Percentiles rank a stretch among this genome's conserved stretches.
Conservation (phyloP, 2,888 invertebrate genomes). For the Automeris io region DNA sequence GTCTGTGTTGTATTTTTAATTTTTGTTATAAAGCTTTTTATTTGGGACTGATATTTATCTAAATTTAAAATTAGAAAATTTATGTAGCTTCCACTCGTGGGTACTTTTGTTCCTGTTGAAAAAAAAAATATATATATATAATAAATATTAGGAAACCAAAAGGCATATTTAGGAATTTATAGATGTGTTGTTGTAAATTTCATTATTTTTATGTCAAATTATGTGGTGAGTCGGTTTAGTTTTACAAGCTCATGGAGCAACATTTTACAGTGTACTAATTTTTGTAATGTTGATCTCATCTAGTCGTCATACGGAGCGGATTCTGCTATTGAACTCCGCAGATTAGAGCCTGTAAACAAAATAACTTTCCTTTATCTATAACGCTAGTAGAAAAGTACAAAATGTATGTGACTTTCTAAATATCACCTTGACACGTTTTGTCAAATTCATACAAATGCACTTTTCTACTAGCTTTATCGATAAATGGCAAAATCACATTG, state of each 20-base stretch:
- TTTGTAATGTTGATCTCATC: constrained; percentile 57
- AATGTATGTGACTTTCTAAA: too few species aligned
- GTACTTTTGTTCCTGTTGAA: constrained; percentile 22
- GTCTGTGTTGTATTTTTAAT: neutral
- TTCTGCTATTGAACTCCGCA: too few species aligned
- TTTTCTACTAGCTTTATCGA: too few species aligned
- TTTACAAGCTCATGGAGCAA: constrained; percentile 45
- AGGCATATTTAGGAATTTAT: neutral
- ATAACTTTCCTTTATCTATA: too few species aligned
- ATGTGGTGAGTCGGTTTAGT: constrained; percentile 30
- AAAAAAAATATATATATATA: constrained; percentile 1
- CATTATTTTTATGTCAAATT: constrained; percentile 36
- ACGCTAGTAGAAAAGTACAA: too few species aligned
- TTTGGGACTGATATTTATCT: neutral
- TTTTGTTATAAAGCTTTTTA: neutral
- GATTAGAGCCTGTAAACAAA: too few species aligned
- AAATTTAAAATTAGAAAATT: neutral
- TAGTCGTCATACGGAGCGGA: constrained; percentile 26
- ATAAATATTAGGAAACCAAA: neutral
- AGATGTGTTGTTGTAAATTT: constrained; percentile 8
- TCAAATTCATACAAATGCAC: too few species aligned
- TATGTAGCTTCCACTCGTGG: neutral
- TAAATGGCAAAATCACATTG: too few species aligned
- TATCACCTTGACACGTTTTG: too few species aligned
- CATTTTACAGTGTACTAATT: constrained; percentile 32